Evolutionary conservation across 2,888 invertebrate species (phyloP).

Genomic region (Molanna angustata): DNA sequence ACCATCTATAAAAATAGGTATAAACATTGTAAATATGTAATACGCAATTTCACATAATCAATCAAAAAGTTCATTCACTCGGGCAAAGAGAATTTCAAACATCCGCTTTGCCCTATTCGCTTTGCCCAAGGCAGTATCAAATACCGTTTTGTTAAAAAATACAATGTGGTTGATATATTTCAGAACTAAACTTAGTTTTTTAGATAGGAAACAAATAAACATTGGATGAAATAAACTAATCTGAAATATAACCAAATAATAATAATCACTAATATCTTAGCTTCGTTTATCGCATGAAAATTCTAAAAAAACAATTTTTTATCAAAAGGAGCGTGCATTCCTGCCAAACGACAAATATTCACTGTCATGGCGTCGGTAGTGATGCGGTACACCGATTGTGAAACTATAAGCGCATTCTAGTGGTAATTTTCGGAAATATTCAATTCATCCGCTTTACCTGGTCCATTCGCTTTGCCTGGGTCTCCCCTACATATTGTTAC

Average conservation of each 20-base stretch:
- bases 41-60: constrained; percentile 4
- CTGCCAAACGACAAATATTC: constrained; percentile 3
- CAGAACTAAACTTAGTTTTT: neutral
- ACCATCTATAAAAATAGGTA: constrained; percentile 7
- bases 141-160: constrained; percentile 4
- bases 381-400: constrained; percentile 3
- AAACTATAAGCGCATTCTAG: constrained; percentile 4
- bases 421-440: neutral
- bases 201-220: constrained; percentile 6
- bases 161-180: constrained; percentile 3
- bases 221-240: constrained; percentile 5
- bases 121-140: constrained; percentile 5
- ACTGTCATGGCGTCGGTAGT: constrained; percentile 3
- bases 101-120: constrained; percentile 7
- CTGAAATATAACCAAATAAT: constrained; percentile 6
- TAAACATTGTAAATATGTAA: neutral
- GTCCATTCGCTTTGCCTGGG: constrained; percentile 6
- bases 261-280: constrained; percentile 3
- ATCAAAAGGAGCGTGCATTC: constrained; percentile 4
- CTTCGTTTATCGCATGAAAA: constrained; percentile 5
- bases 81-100: constrained; percentile 1
- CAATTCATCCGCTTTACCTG: constrained; percentile 5
- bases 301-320: constrained; percentile 3
- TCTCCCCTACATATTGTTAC: constrained; percentile 5
- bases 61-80: constrained; percentile 5